Evolutionary conservation across 2,113 vertebrate genomes (phyloP).

Genomic region (Columbina picui): DNA sequence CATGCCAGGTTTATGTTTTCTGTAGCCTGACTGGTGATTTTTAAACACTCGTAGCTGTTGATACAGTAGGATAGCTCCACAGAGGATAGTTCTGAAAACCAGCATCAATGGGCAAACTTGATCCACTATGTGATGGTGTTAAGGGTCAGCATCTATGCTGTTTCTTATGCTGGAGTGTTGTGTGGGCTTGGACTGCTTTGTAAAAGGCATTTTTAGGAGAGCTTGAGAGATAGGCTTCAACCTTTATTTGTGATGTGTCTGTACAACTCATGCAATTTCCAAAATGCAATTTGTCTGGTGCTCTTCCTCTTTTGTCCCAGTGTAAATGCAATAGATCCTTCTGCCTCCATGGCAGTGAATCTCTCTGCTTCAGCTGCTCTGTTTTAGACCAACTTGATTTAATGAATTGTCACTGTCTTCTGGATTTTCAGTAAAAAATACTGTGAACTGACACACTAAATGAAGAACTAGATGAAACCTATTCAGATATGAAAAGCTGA

Average conservation of each 20-base stretch:
- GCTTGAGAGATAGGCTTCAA: background rate
- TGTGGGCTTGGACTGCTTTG: background rate
- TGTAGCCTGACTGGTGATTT: background rate
- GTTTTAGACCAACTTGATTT: background rate
- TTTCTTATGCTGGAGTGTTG: background rate
- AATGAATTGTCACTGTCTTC: background rate
- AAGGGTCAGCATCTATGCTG: background rate
- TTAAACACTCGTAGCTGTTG: background rate
- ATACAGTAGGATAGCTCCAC: background rate
- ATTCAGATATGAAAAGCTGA: background rate
- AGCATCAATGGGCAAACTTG: background rate
- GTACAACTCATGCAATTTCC: background rate
- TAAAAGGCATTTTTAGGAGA: background rate
- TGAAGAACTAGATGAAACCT: background rate
- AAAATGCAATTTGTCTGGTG: background rate
- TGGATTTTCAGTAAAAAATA: background rate
- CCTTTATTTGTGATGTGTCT: background rate
- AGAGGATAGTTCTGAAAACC: background rate
- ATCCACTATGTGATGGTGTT: background rate
- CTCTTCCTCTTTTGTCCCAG: background rate
- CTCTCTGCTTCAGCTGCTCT: background rate
- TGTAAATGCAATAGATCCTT: background rate
- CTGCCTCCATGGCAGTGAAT: background rate
- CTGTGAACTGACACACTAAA: background rate
- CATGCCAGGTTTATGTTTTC: background rate